Base-by-base conservation (phyloP, 2,113 vertebrate species). In the Rostratula benghalensis region DNA sequence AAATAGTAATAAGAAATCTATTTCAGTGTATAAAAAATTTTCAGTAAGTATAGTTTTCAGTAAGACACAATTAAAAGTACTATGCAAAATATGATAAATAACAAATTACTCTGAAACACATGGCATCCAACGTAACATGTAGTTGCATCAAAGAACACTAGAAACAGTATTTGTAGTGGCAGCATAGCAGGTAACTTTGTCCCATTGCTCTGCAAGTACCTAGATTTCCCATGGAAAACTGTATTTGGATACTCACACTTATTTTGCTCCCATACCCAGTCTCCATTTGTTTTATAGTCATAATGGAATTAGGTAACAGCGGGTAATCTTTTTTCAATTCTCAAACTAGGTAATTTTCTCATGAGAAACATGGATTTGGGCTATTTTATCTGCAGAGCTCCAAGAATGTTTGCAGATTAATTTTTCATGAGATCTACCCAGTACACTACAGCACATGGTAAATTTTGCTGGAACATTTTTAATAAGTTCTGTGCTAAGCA, bases 321-420 rank as follows among this genome's bases (percentile, higher is more conserved):
- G 9, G 25, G n/a, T 11, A 64, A 69, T 63, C 27, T 31, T 67
- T 69, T 30, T 20, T 59, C 7, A 73, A 65, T 64, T 89, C 60
- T 67, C 56, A 59, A 56, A 68, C 51, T 56, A 56, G 73, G 51
- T 84, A 23, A 78, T 92, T 83, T 92, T 71, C 60, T 91, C 39
- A 48, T 24, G 56, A 89, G 73, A 92, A 92, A 83, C 53, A 30
- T 7, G 39, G 45, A 43, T 61, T 63, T 83, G 60, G 77, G 81
- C 60, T 94, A 57, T 74, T 77, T 92, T 92, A 90, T 80, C 80
- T 90, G n/a, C 50, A 54, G 65, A 94, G 63, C 13, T 67, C 71
- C 54, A 45, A 65, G 59, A 73, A 65, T 1, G 35, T 28, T 64
- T 78, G 35, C 56, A 89, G 61, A 89, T 95, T 65, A 91, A 90